Evolutionary conservation across 2,888 invertebrate genomes (phyloP), one percentile per base, ranked within the genome.

Genomic region (Brenthis ino): DNA sequence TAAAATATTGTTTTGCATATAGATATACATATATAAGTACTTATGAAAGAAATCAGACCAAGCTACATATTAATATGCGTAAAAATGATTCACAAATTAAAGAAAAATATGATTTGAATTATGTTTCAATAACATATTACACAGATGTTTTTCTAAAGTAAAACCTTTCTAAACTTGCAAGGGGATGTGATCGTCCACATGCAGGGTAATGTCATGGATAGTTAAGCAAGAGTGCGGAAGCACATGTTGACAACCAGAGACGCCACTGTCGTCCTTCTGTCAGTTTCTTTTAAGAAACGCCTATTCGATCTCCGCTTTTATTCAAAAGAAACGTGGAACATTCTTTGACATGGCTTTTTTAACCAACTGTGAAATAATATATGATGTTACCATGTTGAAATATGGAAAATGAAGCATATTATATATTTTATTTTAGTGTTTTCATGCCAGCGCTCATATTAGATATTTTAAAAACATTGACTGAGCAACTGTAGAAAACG

Each of bases 151-250:
- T 33, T 11, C 37, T 43, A 50, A 12, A 33, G 48, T 47, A 37
- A 54, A 55, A 57, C 11, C 51, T 65, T 57, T 14, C 13, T 12
- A 3, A 6, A 16, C 37, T 43, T 11, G 43, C 43, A 28, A 3
- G 0, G 6, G 24, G 48, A 58, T 47, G 20, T 14, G 28, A 56
- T 56, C 16, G 65, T 55, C 43, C 68, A 65, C 61, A 70, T 74
- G 75, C 79, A 79, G 79, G 79, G 82, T 79, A 72, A 80, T 76
- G 85, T 84, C 80, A 82, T 80, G 85, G 87, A 85, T 84, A 84
- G 84, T 84, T 82, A 81, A 79, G 78, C 82, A 85, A 83, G 83
- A 85, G 79, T 81, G 74, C 81, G 87, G 87, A 87, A 85, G 81
- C 86, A 86, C 83, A 86, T 84, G 87, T 86, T 84, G 88, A 86